Evolutionary conservation across 1,140 invertebrate genomes (phyloP), one percentile per base, ranked within the genome.

Genomic region (Lepidotrigona ventralis): DNA sequence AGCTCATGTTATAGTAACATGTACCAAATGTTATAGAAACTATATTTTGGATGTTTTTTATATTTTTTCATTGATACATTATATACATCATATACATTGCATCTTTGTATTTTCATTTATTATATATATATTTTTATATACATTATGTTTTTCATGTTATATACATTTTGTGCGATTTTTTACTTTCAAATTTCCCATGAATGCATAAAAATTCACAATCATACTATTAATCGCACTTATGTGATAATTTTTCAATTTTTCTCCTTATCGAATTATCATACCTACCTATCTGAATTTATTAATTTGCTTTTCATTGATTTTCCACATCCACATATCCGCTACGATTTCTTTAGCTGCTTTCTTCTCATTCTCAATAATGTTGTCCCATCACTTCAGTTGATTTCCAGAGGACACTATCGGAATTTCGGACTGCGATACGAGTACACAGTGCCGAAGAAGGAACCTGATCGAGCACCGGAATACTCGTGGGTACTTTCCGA

Each of bases 381-480:
- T 26, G 66, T 63, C 33, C 66, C 54, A 83, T 85, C 58, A 53
- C 94, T 95, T 86, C 94, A 98, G 98, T 94, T 98, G 39, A 96
- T 98, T 86, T 97, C 97, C 90, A 96, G 97, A 90, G 97, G 97
- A n/a, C 95, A 95, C 76, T 95, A 96, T 85, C 95, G 96, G 83
- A 98, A 98, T 91, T 96, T 97, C 1, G 97, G 97, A 23, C 95
- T 98, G 23, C 95, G 95, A 76, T 98, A 97, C 94, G 97, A 98
- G 92, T 98, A 98, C 93, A 97, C 97, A 0, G 94, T 97, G 75
- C 96, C 96, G 21, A 96, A 96, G 76, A 94, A 93, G 90, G 96
- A 95, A 91, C 94, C 91, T 75, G 92, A 96, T 92, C 90, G 96
- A 94, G 91, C 94, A 88, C 95, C 95, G 58, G 94, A 95, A 90